Conservation (phyloP, 2,888 invertebrate species). For the Apamea sordens region DNA sequence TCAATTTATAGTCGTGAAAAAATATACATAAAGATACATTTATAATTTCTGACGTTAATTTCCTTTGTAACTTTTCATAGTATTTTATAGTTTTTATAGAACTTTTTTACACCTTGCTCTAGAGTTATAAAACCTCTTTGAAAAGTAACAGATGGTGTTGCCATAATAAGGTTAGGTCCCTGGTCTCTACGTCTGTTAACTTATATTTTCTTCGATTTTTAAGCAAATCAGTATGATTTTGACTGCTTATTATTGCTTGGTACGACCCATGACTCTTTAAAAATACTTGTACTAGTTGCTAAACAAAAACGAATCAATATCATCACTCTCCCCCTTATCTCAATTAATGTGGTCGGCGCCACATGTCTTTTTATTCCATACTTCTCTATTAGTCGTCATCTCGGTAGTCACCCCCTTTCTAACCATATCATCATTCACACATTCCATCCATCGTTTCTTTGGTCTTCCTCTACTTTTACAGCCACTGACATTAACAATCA, state of each 20-base stretch:
- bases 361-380: too few species aligned
- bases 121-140: slow-evolving; percentile 1
- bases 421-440: too few species aligned
- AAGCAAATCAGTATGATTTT: background rate
- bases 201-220: background rate
- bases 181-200: background rate
- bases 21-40: slow-evolving; percentile 30
- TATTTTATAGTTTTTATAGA: slow-evolving; percentile 27
- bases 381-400: too few species aligned
- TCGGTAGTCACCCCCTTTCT: too few species aligned
- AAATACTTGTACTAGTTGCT: background rate
- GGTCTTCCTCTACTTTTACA: too few species aligned
- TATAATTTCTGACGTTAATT: slow-evolving; percentile 46
- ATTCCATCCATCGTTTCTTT: too few species aligned
- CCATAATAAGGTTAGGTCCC: background rate
- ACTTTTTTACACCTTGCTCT: slow-evolving; percentile 1
- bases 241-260: background rate
- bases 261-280: background rate
- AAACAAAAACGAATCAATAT: background rate
- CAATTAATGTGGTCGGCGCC: too few species aligned
- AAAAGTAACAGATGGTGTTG: background rate
- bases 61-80: slow-evolving; percentile 24
- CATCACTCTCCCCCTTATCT: too few species aligned
- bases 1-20: slow-evolving; percentile 49
- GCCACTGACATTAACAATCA: too few species aligned